Evolutionary conservation across 2,888 invertebrate genomes (phyloP).

Genomic region (Harpagoxenus sublaevis): DNA sequence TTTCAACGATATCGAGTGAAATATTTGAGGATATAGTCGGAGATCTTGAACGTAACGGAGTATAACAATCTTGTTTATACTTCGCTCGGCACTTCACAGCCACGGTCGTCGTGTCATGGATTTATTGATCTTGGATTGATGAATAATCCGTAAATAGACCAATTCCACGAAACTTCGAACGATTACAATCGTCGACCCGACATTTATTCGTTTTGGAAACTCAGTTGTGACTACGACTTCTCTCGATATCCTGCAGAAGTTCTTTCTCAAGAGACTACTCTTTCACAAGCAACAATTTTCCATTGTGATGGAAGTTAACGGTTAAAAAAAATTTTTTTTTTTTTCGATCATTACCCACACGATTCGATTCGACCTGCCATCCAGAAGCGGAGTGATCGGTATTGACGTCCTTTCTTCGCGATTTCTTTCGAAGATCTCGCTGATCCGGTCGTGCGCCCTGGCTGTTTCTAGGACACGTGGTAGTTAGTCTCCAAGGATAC

Average conservation of each 20-base stretch:
- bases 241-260: not conserved
- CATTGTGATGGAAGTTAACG: not conserved
- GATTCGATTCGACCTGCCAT: not conserved
- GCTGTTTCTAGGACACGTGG: slow-evolving; percentile 38
- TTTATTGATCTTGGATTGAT: slow-evolving; percentile 6
- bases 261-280: not conserved
- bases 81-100: slow-evolving; percentile 35
- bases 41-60: not conserved
- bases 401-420: not conserved
- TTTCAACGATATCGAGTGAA: not conserved
- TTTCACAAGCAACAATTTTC: not conserved
- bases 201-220: not conserved
- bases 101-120: slow-evolving; percentile 58
- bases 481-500: slow-evolving; percentile 5
- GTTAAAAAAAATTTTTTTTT: not conserved
- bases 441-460: not conserved
- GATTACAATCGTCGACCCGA: not conserved
- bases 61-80: slow-evolving; percentile 40
- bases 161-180: slow-evolving; percentile 41
- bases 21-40: not conserved
- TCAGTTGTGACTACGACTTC: not conserved
- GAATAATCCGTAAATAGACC: not conserved
- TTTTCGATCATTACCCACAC: not conserved
- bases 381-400: not conserved
- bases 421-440: slow-evolving; percentile 2